Conservation (phyloP, 2,888 invertebrate genomes). For the Xylocampa areola region DNA sequence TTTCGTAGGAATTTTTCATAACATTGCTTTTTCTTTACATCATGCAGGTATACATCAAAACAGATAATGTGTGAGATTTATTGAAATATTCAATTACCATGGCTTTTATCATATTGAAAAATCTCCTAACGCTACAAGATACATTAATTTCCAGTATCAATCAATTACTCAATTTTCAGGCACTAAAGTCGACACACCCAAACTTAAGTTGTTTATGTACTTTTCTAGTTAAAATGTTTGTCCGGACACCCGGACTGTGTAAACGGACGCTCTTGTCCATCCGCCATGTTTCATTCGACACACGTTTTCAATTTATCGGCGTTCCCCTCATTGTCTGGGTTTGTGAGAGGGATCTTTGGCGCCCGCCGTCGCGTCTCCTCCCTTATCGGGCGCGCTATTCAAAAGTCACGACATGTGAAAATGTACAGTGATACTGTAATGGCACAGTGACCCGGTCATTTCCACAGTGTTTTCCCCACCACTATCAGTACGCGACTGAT, state of each 20-base stretch:
- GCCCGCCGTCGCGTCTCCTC: constrained; percentile 69
- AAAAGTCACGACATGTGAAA: constrained; percentile 72
- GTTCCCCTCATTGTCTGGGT: constrained; percentile 66
- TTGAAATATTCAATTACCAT: too few relatives aligned
- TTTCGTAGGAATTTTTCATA: too few relatives aligned
- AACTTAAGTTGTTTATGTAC: constrained; percentile 52
- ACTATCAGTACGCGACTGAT: constrained; percentile 32
- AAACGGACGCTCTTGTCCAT: constrained; percentile 60
- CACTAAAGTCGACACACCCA: constrained; percentile 9
- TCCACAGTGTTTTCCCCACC: constrained; percentile 37
- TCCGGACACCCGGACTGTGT: constrained; percentile 49
- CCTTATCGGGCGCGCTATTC: constrained; percentile 72
- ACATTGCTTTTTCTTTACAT: too few relatives aligned
- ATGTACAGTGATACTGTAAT: constrained; percentile 65
- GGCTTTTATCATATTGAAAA: background rate
- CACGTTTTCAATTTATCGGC: constrained; percentile 87
- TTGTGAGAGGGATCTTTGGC: constrained; percentile 65
- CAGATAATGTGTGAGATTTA: too few relatives aligned
- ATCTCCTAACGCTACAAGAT: background rate
- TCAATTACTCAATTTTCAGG: constrained; percentile 5
- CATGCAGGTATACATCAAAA: too few relatives aligned
- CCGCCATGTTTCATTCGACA: constrained; percentile 72
- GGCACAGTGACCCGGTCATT: constrained; percentile 63
- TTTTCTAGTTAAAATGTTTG: constrained; percentile 61
- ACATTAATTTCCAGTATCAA: background rate